Evolutionary conservation across 2,797 vertebrate genomes (phyloP).

Genomic region (Mus spretus): DNA sequence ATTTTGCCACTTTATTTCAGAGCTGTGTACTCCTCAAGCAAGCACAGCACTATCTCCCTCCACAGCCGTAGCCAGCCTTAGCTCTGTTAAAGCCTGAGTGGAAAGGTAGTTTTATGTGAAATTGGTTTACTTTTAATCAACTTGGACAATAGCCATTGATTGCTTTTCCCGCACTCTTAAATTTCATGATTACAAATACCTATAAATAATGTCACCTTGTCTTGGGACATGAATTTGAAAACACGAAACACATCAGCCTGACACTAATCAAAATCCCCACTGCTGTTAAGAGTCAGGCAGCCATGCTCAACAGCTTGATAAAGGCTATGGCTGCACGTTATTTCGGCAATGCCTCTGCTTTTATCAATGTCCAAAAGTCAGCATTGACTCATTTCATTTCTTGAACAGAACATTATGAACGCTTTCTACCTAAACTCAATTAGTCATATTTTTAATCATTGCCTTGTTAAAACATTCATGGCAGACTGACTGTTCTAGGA

Average conservation of each 20-base stretch:
- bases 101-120: not conserved
- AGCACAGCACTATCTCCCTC: not conserved
- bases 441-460: constrained; percentile 69
- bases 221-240: constrained; percentile 33
- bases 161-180: constrained; percentile 53
- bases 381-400: constrained; percentile 66
- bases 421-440: constrained; percentile 71
- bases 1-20: constrained; percentile 22
- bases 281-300: constrained; percentile 17
- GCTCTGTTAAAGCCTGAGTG: not conserved
- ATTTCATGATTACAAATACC: constrained; percentile 27
- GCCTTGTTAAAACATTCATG: constrained; percentile 60
- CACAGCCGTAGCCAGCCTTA: not conserved
- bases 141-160: constrained; percentile 43
- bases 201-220: constrained; percentile 58
- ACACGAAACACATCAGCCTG: not conserved
- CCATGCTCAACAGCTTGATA: constrained; percentile 16
- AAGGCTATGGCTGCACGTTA: not conserved
- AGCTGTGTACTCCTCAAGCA: not conserved
- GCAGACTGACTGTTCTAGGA: constrained; percentile 53
- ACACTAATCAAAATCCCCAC: constrained; percentile 34
- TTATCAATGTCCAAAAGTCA: constrained; percentile 57
- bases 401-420: constrained; percentile 58
- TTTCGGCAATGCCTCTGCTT: constrained; percentile 32
- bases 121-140: constrained; percentile 34